Base-by-base conservation (phyloP, 2,888 invertebrate species). In the Pilophorus perplexus region DNA sequence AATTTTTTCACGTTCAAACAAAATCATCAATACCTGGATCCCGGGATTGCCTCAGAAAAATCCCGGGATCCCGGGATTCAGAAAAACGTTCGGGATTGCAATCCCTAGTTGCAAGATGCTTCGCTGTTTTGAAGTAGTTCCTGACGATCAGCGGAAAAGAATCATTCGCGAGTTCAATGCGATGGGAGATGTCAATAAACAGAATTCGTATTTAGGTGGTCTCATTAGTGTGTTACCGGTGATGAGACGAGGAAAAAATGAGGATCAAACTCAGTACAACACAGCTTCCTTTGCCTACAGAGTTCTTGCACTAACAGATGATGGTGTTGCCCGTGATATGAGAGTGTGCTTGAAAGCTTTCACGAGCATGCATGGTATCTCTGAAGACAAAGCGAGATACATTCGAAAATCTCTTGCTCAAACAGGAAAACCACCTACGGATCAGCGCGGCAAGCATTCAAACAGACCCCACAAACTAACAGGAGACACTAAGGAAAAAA, bases 331-430 rank as follows among this genome's bases (percentile, higher is more conserved):
- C 37, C 22, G 42, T 22, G 42, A 42, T 40, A 23, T 59, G 20
- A 18, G 23, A 25, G 67, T 68, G 60, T 68, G 67, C 27, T 54
- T 48, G 16, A 68, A 67, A 52, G 66, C 68, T 5, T 60, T 68
- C 42, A 42, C 59, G 44, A 22, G 44, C 22, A 40, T 68, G 23
- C 66, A 66, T 48, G 68, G 66, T 66, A 68, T 68, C 20, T 44
- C 37, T 16, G 46, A 67, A 22, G 27, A 28, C 25, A 44, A 57
- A 20, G 50, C 62, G 46, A 50, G 57, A 50, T 44, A 44, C 38
- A 50, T 67, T 37, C 46, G 57, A 28, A 48, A 57, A 27, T 16
- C 48, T 25, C 55, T 67, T 23, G 28, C 40, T 55, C 33, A 42
- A 33, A 54, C 52, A 18, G 67, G 64, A n/a, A 64, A 10, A 42